Base-by-base conservation (phyloP, 2,797 vertebrate species). In the Nasua narica region DNA sequence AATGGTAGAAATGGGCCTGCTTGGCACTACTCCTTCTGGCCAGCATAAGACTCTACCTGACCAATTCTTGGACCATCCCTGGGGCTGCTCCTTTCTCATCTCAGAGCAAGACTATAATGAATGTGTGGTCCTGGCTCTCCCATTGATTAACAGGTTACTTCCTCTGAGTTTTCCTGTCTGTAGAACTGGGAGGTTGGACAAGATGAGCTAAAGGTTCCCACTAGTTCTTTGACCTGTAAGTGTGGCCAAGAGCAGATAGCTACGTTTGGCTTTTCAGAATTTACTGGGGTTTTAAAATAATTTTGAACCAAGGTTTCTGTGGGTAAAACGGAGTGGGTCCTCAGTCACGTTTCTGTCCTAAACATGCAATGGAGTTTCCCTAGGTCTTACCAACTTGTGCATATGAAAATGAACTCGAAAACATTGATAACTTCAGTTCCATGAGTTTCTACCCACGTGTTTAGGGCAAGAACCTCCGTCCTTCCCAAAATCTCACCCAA, bases 91-190 rank as follows among this genome's bases (percentile, higher is more conserved):
- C 23, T 74, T 65, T 79, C 2, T n/a, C 27, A 69, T 35, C 54
- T 70, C 16, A 76, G 48, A 95, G 72, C 27, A 84, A 87, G 25
- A 7, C 35, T 84, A 87, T 78, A 86, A 56, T 1, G 37, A 3
- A 16, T 50, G 7, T 77, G 12, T 92, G 27, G n/a, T 82, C n/a
- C 67, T 78, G 16, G 1, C 1, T 91, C 1, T 94, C 27, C 27
- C 43, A 43, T 12, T 76, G 76, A 58, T 58, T 70, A 23, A 5
- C n/a, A 58, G 43, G 15, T 56, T 27, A 46, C 16, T 79, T 94
- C 7, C 29, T 91, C 81, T 72, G 62, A 86, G n/a, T 86, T 86
- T 97, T 90, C 62, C 7, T n/a, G 70, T 54, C 35, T 96, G n/a
- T 94, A 35, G 83, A 92, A 89, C 46, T 78, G 83, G 21, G 25